Evolutionary conservation across 2,797 vertebrate species (phyloP).

Genomic region (Enteromius argenteus): DNA sequence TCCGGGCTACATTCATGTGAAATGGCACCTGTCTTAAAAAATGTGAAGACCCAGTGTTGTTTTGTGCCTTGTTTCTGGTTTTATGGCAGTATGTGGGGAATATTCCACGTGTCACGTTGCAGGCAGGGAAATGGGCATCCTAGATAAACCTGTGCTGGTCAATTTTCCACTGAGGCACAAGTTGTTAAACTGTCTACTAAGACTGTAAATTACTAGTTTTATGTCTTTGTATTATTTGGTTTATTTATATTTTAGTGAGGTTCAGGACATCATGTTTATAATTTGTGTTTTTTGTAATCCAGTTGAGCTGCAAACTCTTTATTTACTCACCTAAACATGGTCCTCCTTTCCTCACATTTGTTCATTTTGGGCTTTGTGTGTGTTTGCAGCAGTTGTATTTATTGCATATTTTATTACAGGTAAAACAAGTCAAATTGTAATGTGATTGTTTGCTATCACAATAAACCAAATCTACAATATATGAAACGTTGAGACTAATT

Average conservation of each 20-base stretch:
- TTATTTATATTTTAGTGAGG: not conserved
- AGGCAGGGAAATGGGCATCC: not conserved
- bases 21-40: not conserved
- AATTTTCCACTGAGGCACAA: conserved; percentile 5
- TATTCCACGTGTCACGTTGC: not conserved
- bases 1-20: not conserved
- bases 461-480: not conserved
- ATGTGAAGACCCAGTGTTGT: not conserved
- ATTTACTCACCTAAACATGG: not conserved
- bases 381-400: not conserved
- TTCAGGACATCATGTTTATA: not conserved
- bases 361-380: not conserved
- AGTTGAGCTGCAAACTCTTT: not conserved
- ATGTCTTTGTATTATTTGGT: not conserved
- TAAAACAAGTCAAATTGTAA: not conserved
- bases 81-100: not conserved
- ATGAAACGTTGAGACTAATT: not conserved
- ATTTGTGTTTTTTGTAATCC: not conserved
- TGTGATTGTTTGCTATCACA: not conserved
- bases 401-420: not conserved
- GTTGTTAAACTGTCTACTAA: not conserved
- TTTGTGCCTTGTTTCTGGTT: not conserved
- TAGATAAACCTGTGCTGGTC: conserved; percentile 9
- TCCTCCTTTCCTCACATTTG: not conserved
- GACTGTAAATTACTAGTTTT: not conserved